phyloP scores from a whole-genome alignment of 2,888 invertebrate genomes.

The Acanthoscelides obtectus region DNA sequence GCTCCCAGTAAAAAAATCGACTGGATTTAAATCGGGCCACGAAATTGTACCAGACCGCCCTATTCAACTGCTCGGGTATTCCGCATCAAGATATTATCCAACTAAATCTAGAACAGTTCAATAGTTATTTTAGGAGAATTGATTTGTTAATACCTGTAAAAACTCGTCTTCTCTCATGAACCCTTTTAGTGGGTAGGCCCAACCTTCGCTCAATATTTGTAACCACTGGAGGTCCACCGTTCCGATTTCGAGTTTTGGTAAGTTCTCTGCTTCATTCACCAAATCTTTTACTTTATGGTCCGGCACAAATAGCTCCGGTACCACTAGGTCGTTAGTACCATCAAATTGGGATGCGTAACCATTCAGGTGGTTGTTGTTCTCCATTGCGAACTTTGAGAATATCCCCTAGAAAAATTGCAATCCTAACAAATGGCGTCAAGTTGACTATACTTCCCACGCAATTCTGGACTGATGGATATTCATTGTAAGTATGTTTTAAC shows the following conservation, averaged over 20 bases:
- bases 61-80: too few relatives aligned
- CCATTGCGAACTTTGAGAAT: constrained; percentile 49
- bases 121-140: too few relatives aligned
- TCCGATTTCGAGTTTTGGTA: constrained; percentile 71
- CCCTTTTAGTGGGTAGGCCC: constrained; percentile 83
- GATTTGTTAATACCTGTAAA: constrained; percentile 55
- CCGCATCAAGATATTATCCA: too few relatives aligned
- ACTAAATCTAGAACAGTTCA: too few relatives aligned
- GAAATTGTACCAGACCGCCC: too few relatives aligned
- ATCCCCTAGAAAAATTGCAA: constrained; percentile 46
- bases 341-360: constrained; percentile 2
- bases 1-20: too few relatives aligned
- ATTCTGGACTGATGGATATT: too few relatives aligned
- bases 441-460: background rate
- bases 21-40: too few relatives aligned
- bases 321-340: constrained; percentile 28
- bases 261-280: constrained; percentile 61
- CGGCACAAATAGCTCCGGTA: constrained; percentile 77
- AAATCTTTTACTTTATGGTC: constrained; percentile 58
- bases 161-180: constrained; percentile 71
- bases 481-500: too few relatives aligned
- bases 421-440: background rate
- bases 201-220: constrained; percentile 82
- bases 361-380: constrained; percentile 11
- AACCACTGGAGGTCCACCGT: constrained; percentile 91